Conservation (phyloP, 92 coral and sea anemone genomes). For the Meandrina meandrites region DNA sequence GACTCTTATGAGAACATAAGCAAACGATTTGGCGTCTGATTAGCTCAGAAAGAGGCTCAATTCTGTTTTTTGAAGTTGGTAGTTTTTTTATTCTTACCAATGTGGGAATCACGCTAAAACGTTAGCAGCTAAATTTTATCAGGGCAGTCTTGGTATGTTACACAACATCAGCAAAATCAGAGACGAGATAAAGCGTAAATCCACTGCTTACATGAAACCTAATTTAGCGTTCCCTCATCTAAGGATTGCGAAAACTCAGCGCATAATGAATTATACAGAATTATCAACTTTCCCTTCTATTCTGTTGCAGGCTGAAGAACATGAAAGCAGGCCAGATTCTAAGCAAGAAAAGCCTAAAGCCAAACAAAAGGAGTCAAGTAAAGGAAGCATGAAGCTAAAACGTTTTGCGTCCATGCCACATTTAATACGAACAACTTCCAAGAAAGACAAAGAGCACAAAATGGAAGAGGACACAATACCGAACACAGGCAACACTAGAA, state of each 20-base stretch:
- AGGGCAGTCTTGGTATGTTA: background rate
- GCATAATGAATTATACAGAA: too few species aligned
- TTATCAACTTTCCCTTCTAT: background rate
- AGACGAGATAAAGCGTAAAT: too few species aligned
- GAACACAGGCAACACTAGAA: background rate
- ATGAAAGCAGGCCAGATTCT: slow-evolving; percentile 6
- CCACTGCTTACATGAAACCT: too few species aligned
- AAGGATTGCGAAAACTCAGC: too few species aligned
- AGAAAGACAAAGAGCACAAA: slow-evolving; percentile 15
- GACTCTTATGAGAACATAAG: too few species aligned
- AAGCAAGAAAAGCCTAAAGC: slow-evolving; percentile 39
- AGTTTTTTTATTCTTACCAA: too few species aligned
- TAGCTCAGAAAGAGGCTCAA: too few species aligned
- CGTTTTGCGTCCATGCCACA: slow-evolving; percentile 39
- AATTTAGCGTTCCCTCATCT: too few species aligned
- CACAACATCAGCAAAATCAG: background rate
- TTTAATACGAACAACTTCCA: slow-evolving; percentile 1
- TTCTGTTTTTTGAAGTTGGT: too few species aligned
- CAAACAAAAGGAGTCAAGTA: slow-evolving; percentile 19
- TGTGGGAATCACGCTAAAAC: too few species aligned
- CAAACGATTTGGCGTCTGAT: too few species aligned
- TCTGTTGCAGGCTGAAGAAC: slow-evolving; percentile 36
- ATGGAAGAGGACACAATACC: background rate
- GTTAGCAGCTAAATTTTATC: too few species aligned
- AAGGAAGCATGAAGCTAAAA: slow-evolving; percentile 13